Evolutionary conservation across 2,797 vertebrate genomes (phyloP).

Genomic region (Lacerta viridis): DNA sequence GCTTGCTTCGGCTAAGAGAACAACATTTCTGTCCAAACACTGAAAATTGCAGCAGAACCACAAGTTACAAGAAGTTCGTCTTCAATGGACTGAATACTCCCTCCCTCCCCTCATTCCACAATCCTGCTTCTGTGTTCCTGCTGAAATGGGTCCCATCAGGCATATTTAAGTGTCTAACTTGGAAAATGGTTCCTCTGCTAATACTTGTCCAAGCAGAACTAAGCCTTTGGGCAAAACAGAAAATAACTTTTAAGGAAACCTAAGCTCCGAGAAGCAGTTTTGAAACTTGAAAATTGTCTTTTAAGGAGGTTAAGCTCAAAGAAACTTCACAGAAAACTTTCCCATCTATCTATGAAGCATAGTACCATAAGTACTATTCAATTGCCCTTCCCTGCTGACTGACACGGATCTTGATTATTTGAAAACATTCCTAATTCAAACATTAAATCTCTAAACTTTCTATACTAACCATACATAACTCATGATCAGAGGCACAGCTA

Average conservation of each 20-base stretch:
- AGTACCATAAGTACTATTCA: neutral
- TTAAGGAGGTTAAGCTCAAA: slow-evolving; percentile 14
- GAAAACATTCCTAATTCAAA: neutral
- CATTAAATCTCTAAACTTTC: neutral
- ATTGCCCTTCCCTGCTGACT: neutral
- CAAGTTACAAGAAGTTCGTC: neutral
- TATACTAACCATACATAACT: neutral
- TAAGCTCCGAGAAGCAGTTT: slow-evolving; percentile 34
- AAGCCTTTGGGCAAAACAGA: slow-evolving; percentile 39
- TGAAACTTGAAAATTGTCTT: slow-evolving; percentile 42
- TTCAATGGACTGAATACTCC: slow-evolving; percentile 22
- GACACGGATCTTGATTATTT: neutral
- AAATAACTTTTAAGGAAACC: slow-evolving; percentile 49
- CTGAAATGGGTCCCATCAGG: slow-evolving; percentile 36
- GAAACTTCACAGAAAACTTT: slow-evolving; percentile 21
- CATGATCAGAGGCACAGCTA: neutral
- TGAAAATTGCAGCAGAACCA: neutral
- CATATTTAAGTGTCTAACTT: slow-evolving; percentile 37
- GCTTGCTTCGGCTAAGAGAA: neutral
- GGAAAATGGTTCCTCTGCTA: slow-evolving; percentile 23
- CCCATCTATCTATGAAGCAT: neutral
- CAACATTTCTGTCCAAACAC: neutral
- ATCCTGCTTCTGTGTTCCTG: slow-evolving; percentile 12
- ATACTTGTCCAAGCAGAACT: slow-evolving; percentile 48
- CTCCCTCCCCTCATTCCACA: neutral